Conservation (phyloP, 2,113 vertebrate species). For the Oryzias javanicus region DNA sequence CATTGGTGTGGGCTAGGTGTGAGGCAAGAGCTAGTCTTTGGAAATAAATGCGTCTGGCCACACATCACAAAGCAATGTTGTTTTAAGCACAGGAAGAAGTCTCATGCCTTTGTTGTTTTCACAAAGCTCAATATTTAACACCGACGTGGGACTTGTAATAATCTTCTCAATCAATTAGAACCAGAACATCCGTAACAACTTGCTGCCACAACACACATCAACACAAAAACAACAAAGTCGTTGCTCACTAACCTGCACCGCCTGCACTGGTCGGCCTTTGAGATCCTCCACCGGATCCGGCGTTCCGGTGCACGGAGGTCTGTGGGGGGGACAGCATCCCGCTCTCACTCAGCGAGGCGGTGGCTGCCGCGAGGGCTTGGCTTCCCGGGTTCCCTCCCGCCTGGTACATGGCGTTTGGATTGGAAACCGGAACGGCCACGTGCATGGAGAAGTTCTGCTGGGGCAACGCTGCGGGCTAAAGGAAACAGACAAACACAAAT, state of each 20-base stretch:
- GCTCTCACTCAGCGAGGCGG: conserved; percentile 85
- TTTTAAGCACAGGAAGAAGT: neutral
- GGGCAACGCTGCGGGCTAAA: conserved; percentile 87
- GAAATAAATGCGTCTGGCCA: neutral
- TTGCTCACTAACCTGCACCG: conserved; percentile 79
- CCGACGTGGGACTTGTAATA: neutral
- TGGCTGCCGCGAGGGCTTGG: conserved; percentile 84
- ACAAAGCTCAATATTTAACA: conserved; percentile 12
- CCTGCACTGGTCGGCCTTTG: conserved; percentile 92
- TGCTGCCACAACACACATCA: too few relatives aligned
- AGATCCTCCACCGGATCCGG: conserved; percentile 84
- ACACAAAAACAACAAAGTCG: neutral
- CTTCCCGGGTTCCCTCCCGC: conserved; percentile 87
- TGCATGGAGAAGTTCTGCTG: conserved; percentile 99
- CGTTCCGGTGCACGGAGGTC: conserved; percentile 87
- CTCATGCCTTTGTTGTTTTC: conserved; percentile 4
- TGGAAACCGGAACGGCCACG: conserved; percentile 95
- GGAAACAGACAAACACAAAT: conserved; percentile 59
- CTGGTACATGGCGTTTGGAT: conserved; percentile 92
- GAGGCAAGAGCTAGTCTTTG: neutral
- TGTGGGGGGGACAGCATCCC: conserved; percentile 93
- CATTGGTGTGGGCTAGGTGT: neutral
- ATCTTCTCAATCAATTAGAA: conserved; percentile 9
- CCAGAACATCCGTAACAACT: neutral
- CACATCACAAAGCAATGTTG: conserved; percentile 1